Percentiles rank a stretch among this genome's conserved stretches.
phyloP scores from a whole-genome alignment of 2,113 vertebrate genomes.

The Crotalus tigris region DNA sequence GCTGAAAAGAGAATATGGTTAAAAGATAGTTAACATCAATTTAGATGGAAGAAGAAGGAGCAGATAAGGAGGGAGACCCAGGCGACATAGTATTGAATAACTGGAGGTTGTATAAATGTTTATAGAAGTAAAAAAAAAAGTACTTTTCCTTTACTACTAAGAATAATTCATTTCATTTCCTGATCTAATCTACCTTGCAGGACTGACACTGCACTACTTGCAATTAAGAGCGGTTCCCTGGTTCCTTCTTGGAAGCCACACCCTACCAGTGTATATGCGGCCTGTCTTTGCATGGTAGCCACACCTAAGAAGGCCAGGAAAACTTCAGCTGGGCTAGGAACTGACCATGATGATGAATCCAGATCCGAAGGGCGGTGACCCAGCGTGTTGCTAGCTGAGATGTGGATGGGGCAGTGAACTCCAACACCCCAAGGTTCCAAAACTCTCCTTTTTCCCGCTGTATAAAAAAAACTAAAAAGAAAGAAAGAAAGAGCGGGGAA shows the following conservation, averaged over 20 bases:
- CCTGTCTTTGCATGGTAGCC: neutral
- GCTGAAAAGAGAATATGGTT: too few relatives aligned
- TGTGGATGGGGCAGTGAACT: slow-evolving; percentile 17
- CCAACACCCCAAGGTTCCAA: slow-evolving; percentile 27
- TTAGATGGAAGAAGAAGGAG: too few relatives aligned
- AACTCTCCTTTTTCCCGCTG: slow-evolving; percentile 18
- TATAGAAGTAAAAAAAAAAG: neutral
- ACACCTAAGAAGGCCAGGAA: neutral
- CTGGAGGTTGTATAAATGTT: too few relatives aligned
- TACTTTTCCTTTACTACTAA: neutral
- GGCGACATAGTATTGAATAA: too few relatives aligned
- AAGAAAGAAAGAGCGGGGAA: too few relatives aligned
- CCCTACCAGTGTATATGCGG: too few relatives aligned
- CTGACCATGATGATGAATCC: slow-evolving; percentile 29
- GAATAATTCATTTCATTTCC: neutral
- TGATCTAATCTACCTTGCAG: neutral
- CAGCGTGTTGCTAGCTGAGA: slow-evolving; percentile 24
- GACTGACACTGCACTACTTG: neutral
- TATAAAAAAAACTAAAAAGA: slow-evolving; percentile 37
- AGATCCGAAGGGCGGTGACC: slow-evolving; percentile 25
- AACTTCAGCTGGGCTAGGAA: too few relatives aligned
- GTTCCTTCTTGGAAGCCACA: neutral
- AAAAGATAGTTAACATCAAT: too few relatives aligned
- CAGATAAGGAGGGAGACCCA: too few relatives aligned
- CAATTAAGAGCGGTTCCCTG: neutral